Evolutionary conservation across 2,797 vertebrate species (phyloP), one percentile per base, ranked within the genome.

Genomic region (Capromys pilorides): DNA sequence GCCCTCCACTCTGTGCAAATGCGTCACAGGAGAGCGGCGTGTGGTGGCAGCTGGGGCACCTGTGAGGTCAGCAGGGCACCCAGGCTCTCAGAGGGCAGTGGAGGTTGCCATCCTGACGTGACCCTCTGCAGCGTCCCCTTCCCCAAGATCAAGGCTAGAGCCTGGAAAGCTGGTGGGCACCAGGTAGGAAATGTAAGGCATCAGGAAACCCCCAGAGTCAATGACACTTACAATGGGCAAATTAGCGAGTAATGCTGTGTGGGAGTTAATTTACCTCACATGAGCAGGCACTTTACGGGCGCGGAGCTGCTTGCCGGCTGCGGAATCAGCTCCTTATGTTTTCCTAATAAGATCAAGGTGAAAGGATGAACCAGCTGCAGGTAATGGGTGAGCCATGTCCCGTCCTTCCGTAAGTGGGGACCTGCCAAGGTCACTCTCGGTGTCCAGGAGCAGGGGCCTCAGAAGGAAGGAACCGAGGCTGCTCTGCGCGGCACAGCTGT

Each of bases 241-340:
- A 88, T 87, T 81, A 95, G 82, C 6, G 36, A 61, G 36, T 11
- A 45, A 64, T 0, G 66, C 84, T 87, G 57, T 10, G 14, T 18
- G 26, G 79, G 95, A 85, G 95, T 78, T 93, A 51, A 92, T 94
- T 93, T 67, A 84, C 83, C 45, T 94, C 96, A 88, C 91, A 49
- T 28, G 88, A 96, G 88, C 81, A 66, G 94, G 64, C 91, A 45
- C 88, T 77, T 59, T 14, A 77, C 33, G 9, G 28, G 86, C 82
- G 26, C 31, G 0, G 7, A 51, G 21, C 22, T 8, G 2, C 79
- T 62, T 6, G 14, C 45, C 18, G 5, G 26, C 84, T 51, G n/a
- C 51, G 14, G 85, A 66, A 94, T 91, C 87, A 85, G n/a, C 75
- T 86, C 95, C 92, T 92, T 95, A 81, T 86, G 94, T 78, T 97